Conservation (phyloP, 1,140 invertebrate genomes). For the Trichonephila clavata region DNA sequence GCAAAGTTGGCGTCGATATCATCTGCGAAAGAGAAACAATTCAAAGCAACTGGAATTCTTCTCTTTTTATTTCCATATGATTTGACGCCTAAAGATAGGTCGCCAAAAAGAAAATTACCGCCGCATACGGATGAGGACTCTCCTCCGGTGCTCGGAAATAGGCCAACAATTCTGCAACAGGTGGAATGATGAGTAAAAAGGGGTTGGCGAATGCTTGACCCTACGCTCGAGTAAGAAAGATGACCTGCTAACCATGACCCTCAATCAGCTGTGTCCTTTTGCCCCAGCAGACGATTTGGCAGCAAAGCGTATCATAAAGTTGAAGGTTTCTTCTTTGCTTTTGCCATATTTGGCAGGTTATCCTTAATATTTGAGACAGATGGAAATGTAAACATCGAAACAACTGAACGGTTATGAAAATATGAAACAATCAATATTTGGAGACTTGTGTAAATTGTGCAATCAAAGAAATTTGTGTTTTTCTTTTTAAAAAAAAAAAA, state of each 20-base stretch:
- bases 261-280: slow-evolving; percentile 75
- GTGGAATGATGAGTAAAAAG: slow-evolving; percentile 56
- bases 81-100: not conserved
- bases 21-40: not conserved
- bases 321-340: slow-evolving; percentile 21
- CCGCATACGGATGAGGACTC: slow-evolving; percentile 44
- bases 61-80: not conserved
- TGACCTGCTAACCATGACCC: slow-evolving; percentile 73
- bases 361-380: not conserved
- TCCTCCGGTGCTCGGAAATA: slow-evolving; percentile 4
- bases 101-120: slow-evolving; percentile 18
- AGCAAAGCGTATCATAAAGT: slow-evolving; percentile 39
- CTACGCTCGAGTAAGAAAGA: slow-evolving; percentile 47
- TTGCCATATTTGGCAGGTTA: slow-evolving; percentile 33
- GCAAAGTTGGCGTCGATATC: not conserved
- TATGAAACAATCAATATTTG: too few relatives aligned
- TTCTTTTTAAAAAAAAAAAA: not conserved
- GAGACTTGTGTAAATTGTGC: not conserved
- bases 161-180: slow-evolving; percentile 44
- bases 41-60: not conserved
- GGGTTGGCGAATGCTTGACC: slow-evolving; percentile 56
- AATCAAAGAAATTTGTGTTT: not conserved
- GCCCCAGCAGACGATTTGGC: slow-evolving; percentile 50
- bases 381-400: not conserved
- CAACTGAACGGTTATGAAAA: too few relatives aligned